Percentiles rank a stretch among this genome's conserved stretches.
phyloP scores from a whole-genome alignment of 2,797 vertebrate genomes.

The Anabacerthia variegaticeps region DNA sequence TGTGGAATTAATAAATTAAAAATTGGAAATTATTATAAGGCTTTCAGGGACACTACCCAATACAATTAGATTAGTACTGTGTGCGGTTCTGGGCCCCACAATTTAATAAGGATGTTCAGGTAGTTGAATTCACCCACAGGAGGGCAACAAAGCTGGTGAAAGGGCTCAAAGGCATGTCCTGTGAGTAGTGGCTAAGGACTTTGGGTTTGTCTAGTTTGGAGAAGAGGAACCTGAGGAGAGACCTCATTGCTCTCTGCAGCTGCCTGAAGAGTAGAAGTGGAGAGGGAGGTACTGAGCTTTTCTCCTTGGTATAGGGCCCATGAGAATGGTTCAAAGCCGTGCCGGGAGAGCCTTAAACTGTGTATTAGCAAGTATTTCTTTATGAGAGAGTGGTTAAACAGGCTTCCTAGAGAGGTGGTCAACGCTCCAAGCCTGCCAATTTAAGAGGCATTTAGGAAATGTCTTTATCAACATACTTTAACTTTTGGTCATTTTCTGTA shows the following conservation, averaged over 20 bases:
- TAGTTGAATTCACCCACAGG: background rate
- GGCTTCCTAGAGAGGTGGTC: background rate
- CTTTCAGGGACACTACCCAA: background rate
- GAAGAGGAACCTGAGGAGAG: background rate
- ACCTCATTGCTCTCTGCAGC: background rate
- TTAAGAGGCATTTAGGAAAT: background rate
- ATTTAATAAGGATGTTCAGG: background rate
- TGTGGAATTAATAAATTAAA: background rate
- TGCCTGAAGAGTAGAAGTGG: background rate
- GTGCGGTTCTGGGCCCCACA: background rate
- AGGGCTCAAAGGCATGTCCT: background rate
- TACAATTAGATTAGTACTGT: background rate
- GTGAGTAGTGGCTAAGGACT: rapidly evolving
- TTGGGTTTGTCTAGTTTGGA: background rate
- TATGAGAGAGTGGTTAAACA: background rate
- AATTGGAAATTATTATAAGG: background rate
- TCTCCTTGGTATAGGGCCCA: background rate
- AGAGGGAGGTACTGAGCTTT: background rate
- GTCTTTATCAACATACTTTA: background rate
- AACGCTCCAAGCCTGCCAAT: background rate
- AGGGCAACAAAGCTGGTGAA: background rate
- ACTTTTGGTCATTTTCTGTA: background rate
- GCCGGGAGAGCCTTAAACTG: background rate
- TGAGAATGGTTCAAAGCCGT: background rate
- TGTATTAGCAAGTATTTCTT: background rate